A percentile compares a stretch with the other conserved stretches of the same genome.
Conservation (phyloP, 2,888 invertebrate genomes). For the Globia sparganii region DNA sequence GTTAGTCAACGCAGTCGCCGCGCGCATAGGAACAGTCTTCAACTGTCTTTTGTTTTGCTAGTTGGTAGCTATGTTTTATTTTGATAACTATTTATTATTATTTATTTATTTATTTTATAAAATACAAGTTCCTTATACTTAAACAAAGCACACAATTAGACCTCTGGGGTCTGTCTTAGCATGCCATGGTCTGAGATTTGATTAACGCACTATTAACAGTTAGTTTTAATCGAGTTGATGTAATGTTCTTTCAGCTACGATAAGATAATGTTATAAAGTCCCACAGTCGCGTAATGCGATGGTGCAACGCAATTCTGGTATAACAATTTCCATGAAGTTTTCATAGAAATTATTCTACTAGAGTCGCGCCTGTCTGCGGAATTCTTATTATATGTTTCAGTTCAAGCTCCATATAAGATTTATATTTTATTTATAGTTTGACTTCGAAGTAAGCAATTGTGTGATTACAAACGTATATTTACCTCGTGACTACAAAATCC, state of each 20-base stretch:
- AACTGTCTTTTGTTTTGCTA: slow-evolving; percentile 38
- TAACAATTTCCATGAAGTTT: neutral
- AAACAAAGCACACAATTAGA: no score
- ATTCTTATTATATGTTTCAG: neutral
- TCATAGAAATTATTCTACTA: neutral
- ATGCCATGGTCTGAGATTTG: no score
- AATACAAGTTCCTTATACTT: no score
- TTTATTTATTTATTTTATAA: no score
- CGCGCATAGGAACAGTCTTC: slow-evolving; percentile 41
- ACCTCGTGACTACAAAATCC: slow-evolving; percentile 8
- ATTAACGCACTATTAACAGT: no score
- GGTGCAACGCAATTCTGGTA: neutral
- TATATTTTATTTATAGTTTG: neutral
- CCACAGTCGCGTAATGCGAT: neutral
- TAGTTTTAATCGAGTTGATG: no score
- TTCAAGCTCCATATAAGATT: neutral
- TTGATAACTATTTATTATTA: no score
- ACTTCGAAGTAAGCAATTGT: neutral
- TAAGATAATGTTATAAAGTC: neutral
- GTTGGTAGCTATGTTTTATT: slow-evolving; percentile 9
- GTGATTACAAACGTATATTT: slow-evolving; percentile 6
- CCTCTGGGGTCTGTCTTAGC: no score
- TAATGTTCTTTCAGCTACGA: no score
- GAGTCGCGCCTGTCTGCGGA: neutral
- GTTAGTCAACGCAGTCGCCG: slow-evolving; percentile 57